These are phyloP conservation scores for Craniophora ligustri DNA, from an alignment of 2,888 invertebrate species.

Conservation along the genomic window DNA sequence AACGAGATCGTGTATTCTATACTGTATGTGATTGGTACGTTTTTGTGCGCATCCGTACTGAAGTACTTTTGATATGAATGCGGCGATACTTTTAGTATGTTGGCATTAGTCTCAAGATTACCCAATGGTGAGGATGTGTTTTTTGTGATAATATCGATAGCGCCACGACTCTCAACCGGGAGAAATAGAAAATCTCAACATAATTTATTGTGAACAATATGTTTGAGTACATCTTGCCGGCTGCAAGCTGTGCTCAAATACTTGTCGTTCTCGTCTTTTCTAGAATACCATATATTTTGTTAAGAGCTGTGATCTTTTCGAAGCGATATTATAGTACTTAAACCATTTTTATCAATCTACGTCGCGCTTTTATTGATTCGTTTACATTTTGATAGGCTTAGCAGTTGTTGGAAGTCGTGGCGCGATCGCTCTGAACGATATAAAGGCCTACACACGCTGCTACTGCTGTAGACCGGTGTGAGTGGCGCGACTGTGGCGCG, in stretches of 20 bases:
- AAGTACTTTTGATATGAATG: conserved; percentile 36
- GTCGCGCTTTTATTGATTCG: conserved; percentile 15
- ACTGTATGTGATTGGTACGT: conserved; percentile 37
- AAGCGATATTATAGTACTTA: conserved; percentile 38
- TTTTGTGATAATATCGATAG: conserved; percentile 31
- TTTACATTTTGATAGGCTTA: conserved; percentile 3
- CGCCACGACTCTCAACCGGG: conserved; percentile 20
- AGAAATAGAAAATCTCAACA: neutral
- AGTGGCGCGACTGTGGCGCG: conserved; percentile 14
- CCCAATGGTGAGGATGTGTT: conserved; percentile 11
- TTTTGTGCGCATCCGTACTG: conserved; percentile 23
- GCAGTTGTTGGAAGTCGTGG: conserved; percentile 32
- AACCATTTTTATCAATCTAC: conserved; percentile 20
- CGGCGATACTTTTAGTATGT: conserved; percentile 15
- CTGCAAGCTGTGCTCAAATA: conserved; percentile 23
- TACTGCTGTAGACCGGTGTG: conserved; percentile 24
- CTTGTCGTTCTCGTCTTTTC: conserved; percentile 1
- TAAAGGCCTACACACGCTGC: conserved; percentile 57
- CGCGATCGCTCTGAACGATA: conserved; percentile 34
- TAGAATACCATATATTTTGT: conserved; percentile 9
- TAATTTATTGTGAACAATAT: neutral
- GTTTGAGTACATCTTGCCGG: conserved; percentile 13
- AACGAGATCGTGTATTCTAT: conserved; percentile 39
- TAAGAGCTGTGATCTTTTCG: conserved; percentile 30
- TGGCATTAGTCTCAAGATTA: conserved; percentile 34